These are phyloP conservation scores for Cydia fagiglandana DNA, from an alignment of 1,140 invertebrate genomes.

Conservation along the genomic window DNA sequence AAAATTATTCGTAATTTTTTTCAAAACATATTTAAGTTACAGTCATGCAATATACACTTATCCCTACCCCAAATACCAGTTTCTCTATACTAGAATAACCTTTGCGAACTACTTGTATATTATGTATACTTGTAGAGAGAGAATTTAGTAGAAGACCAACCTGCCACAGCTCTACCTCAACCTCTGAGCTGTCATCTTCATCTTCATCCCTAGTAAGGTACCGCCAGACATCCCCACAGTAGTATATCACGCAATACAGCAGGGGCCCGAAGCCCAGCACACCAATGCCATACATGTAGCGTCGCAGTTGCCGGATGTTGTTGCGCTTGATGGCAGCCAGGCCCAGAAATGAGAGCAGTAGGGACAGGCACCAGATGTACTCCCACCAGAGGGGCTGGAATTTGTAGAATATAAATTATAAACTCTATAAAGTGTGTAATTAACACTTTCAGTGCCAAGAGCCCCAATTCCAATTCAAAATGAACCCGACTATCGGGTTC, in stretches of 20 bases:
- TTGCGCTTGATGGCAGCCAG: slow-evolving; percentile 92
- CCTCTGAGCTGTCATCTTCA: slow-evolving; percentile 81
- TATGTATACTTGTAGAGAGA: too few relatives aligned
- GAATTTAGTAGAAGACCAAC: slow-evolving; percentile 73
- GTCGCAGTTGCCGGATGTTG: slow-evolving; percentile 86
- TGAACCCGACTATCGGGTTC: too few relatives aligned
- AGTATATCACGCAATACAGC: slow-evolving; percentile 89
- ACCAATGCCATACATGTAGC: slow-evolving; percentile 90
- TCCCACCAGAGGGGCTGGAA: slow-evolving; percentile 93
- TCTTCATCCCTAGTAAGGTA: slow-evolving; percentile 86
- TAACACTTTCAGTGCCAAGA: too few relatives aligned
- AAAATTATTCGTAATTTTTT: too few relatives aligned
- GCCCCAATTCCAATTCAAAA: too few relatives aligned
- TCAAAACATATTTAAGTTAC: too few relatives aligned
- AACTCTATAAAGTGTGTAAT: too few relatives aligned
- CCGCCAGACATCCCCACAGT: slow-evolving; percentile 90
- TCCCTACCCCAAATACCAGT: too few relatives aligned
- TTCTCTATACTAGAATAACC: too few relatives aligned
- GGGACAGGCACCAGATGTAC: slow-evolving; percentile 94
- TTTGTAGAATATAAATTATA: background rate
- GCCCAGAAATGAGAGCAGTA: slow-evolving; percentile 92
- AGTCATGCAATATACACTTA: too few relatives aligned
- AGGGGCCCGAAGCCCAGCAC: slow-evolving; percentile 90
- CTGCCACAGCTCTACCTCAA: slow-evolving; percentile 88
- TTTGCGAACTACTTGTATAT: too few relatives aligned